Evolutionary conservation across 2,113 vertebrate species (phyloP).

Genomic region (Melanerpes formicivorus): DNA sequence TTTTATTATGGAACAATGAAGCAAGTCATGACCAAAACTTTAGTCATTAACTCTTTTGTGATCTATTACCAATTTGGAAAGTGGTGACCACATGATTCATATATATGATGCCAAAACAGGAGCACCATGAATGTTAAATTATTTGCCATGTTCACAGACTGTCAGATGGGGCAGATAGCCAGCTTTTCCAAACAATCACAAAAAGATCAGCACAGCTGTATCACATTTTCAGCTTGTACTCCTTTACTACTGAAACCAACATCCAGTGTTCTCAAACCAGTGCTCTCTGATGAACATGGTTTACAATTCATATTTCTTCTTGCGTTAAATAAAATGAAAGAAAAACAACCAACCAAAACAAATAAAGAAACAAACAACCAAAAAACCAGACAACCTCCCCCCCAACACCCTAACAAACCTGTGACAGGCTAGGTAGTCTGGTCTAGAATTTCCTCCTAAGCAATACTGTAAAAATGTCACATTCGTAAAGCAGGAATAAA

Average conservation of each 20-base stretch:
- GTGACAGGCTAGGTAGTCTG: conserved; percentile 14
- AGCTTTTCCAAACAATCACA: conserved; percentile 71
- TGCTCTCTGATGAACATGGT: conserved; percentile 21
- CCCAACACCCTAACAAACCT: background rate
- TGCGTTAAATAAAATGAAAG: background rate
- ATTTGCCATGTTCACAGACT: conserved; percentile 75
- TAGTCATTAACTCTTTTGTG: conserved; percentile 53
- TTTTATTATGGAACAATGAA: conserved; percentile 28
- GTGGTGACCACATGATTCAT: conserved; percentile 53
- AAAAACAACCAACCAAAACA: background rate
- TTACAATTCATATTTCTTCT: conserved; percentile 47
- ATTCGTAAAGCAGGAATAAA: conserved; percentile 34
- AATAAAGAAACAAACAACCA: background rate
- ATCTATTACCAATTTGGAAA: conserved; percentile 58
- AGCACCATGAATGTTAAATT: conserved; percentile 71
- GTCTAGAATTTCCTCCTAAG: conserved; percentile 31
- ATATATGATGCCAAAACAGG: conserved; percentile 70
- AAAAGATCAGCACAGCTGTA: conserved; percentile 70
- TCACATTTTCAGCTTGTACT: conserved; percentile 66
- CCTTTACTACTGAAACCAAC: conserved; percentile 45
- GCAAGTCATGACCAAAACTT: conserved; percentile 43
- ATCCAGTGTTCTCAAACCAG: conserved; percentile 13
- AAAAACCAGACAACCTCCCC: background rate
- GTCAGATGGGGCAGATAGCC: conserved; percentile 74
- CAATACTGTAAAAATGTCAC: conserved; percentile 9